Evolutionary conservation across 2,113 vertebrate genomes (phyloP).

Genomic region (Suncus etruscus): DNA sequence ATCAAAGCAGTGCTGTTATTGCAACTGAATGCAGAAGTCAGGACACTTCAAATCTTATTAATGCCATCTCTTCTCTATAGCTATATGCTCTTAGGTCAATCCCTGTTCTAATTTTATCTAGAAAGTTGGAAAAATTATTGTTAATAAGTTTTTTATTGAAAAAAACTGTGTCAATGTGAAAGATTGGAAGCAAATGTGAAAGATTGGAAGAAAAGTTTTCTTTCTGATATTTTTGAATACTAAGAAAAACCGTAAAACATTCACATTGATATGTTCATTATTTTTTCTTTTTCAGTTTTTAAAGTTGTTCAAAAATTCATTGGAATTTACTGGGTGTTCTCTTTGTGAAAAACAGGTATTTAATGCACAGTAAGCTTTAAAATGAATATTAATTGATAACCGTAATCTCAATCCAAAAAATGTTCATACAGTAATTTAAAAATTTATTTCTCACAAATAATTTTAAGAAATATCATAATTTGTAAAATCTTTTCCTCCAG

Average conservation of each 20-base stretch:
- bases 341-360: neutral
- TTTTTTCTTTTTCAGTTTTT: conserved; percentile 38
- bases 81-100: neutral
- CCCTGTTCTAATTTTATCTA: neutral
- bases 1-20: no score
- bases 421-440: neutral
- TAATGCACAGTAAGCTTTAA: neutral
- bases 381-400: neutral
- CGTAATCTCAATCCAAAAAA: conserved; percentile 2
- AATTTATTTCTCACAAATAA: neutral
- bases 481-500: conserved; percentile 3
- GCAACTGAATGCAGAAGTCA: no score
- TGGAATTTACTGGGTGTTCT: conserved; percentile 11
- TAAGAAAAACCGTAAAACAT: conserved; percentile 49
- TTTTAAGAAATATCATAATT: neutral
- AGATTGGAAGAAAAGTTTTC: conserved; percentile 1
- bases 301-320: conserved; percentile 5
- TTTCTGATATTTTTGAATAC: conserved; percentile 27
- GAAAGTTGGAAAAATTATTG: neutral
- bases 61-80: neutral
- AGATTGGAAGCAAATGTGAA: neutral
- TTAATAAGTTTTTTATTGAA: neutral
- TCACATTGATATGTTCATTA: neutral
- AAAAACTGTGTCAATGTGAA: conserved; percentile 44
- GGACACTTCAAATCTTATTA: neutral